Evolutionary conservation across 1,140 invertebrate genomes (phyloP).

Genomic region (Parasteatoda tepidariorum): DNA sequence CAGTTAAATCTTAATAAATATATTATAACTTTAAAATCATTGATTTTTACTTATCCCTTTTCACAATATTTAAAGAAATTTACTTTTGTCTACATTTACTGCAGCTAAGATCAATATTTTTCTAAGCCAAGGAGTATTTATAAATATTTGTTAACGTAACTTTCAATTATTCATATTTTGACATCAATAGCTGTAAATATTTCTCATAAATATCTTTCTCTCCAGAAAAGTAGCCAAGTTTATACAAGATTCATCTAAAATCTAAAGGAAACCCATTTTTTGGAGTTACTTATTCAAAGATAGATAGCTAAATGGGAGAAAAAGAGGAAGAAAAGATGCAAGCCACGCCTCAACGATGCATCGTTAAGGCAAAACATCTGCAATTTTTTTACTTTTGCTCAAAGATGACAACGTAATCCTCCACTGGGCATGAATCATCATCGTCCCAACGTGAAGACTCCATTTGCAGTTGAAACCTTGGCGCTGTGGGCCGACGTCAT

Average conservation of each 20-base stretch:
- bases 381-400: not conserved
- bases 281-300: not conserved
- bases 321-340: not conserved
- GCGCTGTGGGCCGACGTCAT: not conserved
- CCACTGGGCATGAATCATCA: constrained; percentile 8
- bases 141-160: too few species aligned
- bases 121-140: too few species aligned
- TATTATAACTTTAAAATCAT: too few species aligned
- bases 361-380: constrained; percentile 20
- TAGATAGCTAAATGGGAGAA: not conserved
- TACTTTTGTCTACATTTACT: too few species aligned
- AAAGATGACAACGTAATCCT: constrained; percentile 12
- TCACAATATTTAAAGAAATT: too few species aligned
- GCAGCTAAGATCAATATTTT: too few species aligned
- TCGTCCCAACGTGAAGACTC: not conserved
- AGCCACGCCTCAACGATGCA: not conserved
- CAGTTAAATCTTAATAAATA: too few species aligned
- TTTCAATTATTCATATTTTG: too few species aligned
- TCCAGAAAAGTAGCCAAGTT: too few species aligned
- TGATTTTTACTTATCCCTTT: too few species aligned
- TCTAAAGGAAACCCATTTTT: constrained; percentile 3
- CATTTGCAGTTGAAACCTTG: constrained; percentile 8
- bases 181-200: too few species aligned
- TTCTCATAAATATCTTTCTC: too few species aligned
- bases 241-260: constrained; percentile 15